These are phyloP conservation scores for Podarcis raffonei DNA, from an alignment of 2,113 vertebrate species.

Conservation along the genomic window DNA sequence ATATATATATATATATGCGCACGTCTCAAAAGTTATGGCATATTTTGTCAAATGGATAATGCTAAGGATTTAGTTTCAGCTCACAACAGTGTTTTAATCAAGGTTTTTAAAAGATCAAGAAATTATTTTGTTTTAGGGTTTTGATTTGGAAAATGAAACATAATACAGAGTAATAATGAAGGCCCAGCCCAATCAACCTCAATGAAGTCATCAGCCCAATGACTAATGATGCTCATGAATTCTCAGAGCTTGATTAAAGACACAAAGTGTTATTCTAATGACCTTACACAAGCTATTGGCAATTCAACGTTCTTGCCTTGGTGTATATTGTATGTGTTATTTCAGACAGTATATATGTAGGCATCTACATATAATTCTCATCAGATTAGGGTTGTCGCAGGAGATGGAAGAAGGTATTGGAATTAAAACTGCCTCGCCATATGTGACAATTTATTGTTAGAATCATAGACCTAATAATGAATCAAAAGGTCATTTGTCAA, in stretches of 20 bases:
- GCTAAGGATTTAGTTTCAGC: conserved; percentile 46
- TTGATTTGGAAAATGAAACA: conserved; percentile 60
- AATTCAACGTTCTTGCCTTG: conserved; percentile 30
- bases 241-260: conserved; percentile 61
- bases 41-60: conserved; percentile 55
- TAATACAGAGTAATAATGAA: conserved; percentile 57
- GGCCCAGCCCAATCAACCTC: conserved; percentile 59
- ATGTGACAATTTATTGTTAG: not conserved
- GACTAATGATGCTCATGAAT: conserved; percentile 56
- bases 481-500: not conserved
- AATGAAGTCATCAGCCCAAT: conserved; percentile 55
- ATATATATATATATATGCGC: conserved; percentile 21
- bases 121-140: conserved; percentile 63
- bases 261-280: conserved; percentile 60
- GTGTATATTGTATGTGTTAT: conserved; percentile 25
- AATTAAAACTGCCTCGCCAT: not conserved
- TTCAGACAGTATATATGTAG: conserved; percentile 15
- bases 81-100: conserved; percentile 61
- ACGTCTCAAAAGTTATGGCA: conserved; percentile 47
- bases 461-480: not conserved
- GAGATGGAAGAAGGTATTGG: not conserved
- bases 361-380: conserved; percentile 27
- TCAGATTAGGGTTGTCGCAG: conserved; percentile 6
- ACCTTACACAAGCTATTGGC: conserved; percentile 49
- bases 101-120: conserved; percentile 46